Percentiles rank a stretch among this genome's conserved stretches.
phyloP scores from a whole-genome alignment of 2,888 invertebrate genomes.

The Mantis religiosa region DNA sequence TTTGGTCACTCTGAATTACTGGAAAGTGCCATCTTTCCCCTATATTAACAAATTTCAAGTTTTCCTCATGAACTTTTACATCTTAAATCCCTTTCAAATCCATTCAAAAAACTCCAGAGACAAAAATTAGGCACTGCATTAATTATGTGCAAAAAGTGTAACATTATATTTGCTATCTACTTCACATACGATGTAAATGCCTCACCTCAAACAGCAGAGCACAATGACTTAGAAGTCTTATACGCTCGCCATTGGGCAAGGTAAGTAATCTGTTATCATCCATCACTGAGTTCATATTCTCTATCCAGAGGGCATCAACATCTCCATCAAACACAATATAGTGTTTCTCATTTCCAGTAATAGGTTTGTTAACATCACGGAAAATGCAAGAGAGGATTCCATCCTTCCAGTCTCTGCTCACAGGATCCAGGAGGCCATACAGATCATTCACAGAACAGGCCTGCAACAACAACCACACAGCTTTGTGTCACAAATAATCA shows the following conservation, averaged over 20 bases:
- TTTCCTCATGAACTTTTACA: no score
- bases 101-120: no score
- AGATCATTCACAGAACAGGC: conserved; percentile 85
- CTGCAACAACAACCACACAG: conserved; percentile 40
- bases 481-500: background rate
- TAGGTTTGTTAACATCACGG: conserved; percentile 80
- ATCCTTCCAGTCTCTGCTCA: conserved; percentile 89
- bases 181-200: no score
- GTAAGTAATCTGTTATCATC: conserved; percentile 89
- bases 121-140: no score
- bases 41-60: no score
- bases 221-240: conserved; percentile 75
- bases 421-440: conserved; percentile 81
- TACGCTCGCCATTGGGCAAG: conserved; percentile 85
- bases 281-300: conserved; percentile 97
- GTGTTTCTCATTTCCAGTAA: conserved; percentile 66
- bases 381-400: conserved; percentile 88
- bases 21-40: no score
- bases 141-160: no score
- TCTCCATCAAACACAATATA: conserved; percentile 92
- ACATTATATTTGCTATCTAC: no score
- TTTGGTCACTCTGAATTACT: no score
- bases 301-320: conserved; percentile 92
- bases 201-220: conserved; percentile 77
- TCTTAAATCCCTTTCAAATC: no score